Base-by-base conservation (phyloP, 2,797 vertebrate genomes). In the Smutsia gigantea region DNA sequence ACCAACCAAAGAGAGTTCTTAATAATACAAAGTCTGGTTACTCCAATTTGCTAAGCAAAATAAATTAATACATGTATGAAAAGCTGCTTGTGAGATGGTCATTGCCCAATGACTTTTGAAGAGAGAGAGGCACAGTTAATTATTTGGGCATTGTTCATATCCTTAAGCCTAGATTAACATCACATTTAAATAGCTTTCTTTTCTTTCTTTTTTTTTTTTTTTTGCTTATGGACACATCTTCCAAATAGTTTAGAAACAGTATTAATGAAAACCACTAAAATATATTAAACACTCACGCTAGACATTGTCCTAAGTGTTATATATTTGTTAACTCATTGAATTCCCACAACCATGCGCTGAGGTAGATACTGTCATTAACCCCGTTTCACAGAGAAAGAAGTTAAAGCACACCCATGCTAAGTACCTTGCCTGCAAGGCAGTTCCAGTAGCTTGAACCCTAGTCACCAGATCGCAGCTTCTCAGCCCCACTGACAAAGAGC, bases 1-100 rank as follows among this genome's bases (percentile, higher is more conserved):
- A 97, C 46, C 55, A 93, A 91, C 86, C 34, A 25, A 88, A 96
- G 93, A 90, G 86, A 78, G 59, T 94, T 96, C 93, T 97, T 97
- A 94, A 69, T 88, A 93, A 92, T 66, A 93, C 64, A 23, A 39
- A 79, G 39, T 90, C 61, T 86, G 63, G 95, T 74, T 83, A 68
- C 63, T 72, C 49, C 53, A 14, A 95, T 82, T 93, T 90, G 59
- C 77, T 92, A 87, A 90, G 46, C 53, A 83, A 95, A 82, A 88
- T 88, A 95, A 84, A 83, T 89, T 57, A 69, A 81, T 81, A 91
- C 87, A 53, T 42, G 29, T 46, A 85, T 66, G 42, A 93, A 83
- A 87, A 85, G 63, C 63, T 88, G 51, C 69, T 75, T 93, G 11
- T 69, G 63, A 75, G 63, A 71, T 13, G 42, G 14, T 21, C 79